A percentile compares a stretch with the other conserved stretches of the same genome.
Evolutionary conservation across 2,888 invertebrate genomes (phyloP).

Genomic region (Drosophila birchii): DNA sequence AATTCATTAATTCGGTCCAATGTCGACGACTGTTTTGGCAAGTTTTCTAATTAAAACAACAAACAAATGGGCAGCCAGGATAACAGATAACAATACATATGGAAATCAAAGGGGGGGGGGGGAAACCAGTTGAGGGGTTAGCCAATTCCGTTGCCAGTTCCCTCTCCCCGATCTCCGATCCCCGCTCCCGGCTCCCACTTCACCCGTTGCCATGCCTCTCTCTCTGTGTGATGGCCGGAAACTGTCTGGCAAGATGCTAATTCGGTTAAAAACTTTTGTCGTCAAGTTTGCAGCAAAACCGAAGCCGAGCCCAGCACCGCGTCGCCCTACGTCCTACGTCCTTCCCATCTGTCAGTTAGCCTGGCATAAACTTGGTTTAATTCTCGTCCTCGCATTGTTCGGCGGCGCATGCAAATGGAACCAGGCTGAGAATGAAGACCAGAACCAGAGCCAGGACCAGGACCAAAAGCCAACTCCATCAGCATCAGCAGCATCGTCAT

Average conservation of each 20-base stretch:
- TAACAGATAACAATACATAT: constrained; percentile 77
- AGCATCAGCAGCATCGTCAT: constrained; percentile 65
- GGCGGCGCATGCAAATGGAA: constrained; percentile 73
- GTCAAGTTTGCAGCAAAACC: constrained; percentile 72
- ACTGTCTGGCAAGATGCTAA: constrained; percentile 81
- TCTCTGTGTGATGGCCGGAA: constrained; percentile 60
- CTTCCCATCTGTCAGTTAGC: constrained; percentile 28
- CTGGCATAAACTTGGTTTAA: constrained; percentile 68
- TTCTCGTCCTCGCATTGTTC: constrained; percentile 57
- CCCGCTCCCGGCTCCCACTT: not conserved
- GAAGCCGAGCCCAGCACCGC: constrained; percentile 25
- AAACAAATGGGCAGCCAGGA: constrained; percentile 74
- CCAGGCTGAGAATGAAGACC: constrained; percentile 12
- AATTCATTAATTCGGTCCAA: constrained; percentile 73
- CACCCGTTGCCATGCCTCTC: not conserved
- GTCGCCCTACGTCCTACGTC: constrained; percentile 11
- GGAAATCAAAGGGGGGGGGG: constrained; percentile 55
- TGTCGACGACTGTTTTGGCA: constrained; percentile 55
- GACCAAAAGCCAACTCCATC: constrained; percentile 41
- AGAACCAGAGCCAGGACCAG: constrained; percentile 5
- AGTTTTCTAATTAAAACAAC: constrained; percentile 81
- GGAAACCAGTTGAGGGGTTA: too few species aligned
- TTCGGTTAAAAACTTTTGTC: constrained; percentile 79
- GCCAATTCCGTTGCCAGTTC: constrained; percentile 11
- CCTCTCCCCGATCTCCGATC: not conserved